Conservation (phyloP, 2,888 invertebrate species). For the Eristalinus aeneus region DNA sequence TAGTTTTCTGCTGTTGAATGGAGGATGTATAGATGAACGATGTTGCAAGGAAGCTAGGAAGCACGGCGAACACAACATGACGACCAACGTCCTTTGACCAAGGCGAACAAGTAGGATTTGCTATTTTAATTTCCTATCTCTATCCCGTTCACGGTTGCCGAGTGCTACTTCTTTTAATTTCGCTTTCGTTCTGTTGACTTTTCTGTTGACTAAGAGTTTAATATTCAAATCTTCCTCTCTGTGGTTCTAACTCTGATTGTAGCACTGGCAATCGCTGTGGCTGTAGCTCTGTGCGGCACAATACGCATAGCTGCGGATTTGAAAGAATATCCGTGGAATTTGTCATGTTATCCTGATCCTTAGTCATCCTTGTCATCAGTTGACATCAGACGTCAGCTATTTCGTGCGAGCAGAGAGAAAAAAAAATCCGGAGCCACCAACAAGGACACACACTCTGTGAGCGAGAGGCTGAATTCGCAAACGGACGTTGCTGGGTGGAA, state of each 20-base stretch:
- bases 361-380: conserved; percentile 53
- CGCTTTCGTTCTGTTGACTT: conserved; percentile 50
- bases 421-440: no score
- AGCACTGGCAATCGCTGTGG: neutral
- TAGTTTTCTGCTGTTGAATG: conserved; percentile 62
- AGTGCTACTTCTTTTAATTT: conserved; percentile 32
- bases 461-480: neutral
- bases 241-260: neutral
- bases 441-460: neutral
- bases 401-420: neutral
- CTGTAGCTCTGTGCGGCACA: neutral
- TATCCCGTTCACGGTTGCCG: neutral
- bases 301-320: conserved; percentile 25
- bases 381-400: conserved; percentile 54
- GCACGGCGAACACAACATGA: neutral
- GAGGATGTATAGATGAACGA: conserved; percentile 60
- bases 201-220: conserved; percentile 70
- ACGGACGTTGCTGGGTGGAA: conserved; percentile 1
- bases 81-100: conserved; percentile 60
- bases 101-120: conserved; percentile 51
- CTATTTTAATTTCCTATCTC: conserved; percentile 41
- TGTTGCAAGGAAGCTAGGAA: conserved; percentile 28
- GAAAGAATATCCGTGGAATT: conserved; percentile 41
- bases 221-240: conserved; percentile 46
- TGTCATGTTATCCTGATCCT: conserved; percentile 35